Evolutionary conservation across 2,797 vertebrate genomes (phyloP), one percentile per base, ranked within the genome.

Genomic region (Typhlichthys subterraneus): DNA sequence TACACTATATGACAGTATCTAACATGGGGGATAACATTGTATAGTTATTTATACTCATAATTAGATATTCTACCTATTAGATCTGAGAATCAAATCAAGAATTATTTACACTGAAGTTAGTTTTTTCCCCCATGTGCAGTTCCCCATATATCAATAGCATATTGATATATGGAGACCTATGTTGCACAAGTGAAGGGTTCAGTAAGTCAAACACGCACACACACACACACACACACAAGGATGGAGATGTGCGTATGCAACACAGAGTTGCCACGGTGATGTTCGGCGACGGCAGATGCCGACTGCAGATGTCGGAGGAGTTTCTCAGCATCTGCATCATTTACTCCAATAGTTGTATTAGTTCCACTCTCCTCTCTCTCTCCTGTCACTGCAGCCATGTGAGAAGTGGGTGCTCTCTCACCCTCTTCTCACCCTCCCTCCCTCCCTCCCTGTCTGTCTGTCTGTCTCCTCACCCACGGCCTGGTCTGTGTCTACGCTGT

Each of bases 21-120:
- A 42, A 42, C 38, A 42, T 42, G 73, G 51, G 60, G 60, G 67
- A 58, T 65, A 58, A 58, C 13, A 70, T 51, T 75, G 57, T 65
- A 74, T 68, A 63, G 59, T 69, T 86, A 85, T 84, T 79, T 86
- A 86, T 83, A 86, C 51, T 73, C 42, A 65, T 77, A 75, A 68
- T 83, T 51, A 72, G 77, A 72, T 82, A 80, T 69, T 76, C 69
- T 76, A 81, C 79, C 68, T 76, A 69, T 63, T 69, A 51, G 71
- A 84, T 79, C 65, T 74, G 50, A 72, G 48, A 59, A 70, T 69
- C 45, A 56, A 46, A 59, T 83, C 67, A 60, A 61, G 62, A 67
- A 42, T 33, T 83, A 87, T 88, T 75, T 86, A 89, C 87, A 87
- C 57, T 53, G 45, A 69, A 50, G 48, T 51, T 29, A 1, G 60